Evolutionary conservation across 2,797 vertebrate species (phyloP).

Genomic region (Microcaecilia unicolor): DNA sequence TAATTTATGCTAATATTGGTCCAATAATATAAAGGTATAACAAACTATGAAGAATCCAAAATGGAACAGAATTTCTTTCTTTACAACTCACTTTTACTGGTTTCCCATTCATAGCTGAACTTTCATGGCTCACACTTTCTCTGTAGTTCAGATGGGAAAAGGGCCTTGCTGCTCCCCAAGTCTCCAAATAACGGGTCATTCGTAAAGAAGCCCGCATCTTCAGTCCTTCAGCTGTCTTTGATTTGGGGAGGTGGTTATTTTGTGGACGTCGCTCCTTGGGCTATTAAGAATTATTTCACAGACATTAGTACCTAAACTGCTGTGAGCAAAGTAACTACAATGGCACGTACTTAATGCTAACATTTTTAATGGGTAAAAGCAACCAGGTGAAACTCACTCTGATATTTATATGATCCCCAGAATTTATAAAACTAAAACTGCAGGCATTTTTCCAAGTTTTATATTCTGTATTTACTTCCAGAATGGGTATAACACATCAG

Average conservation of each 20-base stretch:
- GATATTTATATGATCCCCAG: too few species aligned
- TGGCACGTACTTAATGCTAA: too few species aligned
- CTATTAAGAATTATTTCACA: constrained; percentile 43
- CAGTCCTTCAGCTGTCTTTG: constrained; percentile 73
- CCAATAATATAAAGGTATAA: too few species aligned
- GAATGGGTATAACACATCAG: too few species aligned
- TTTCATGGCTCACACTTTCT: constrained; percentile 70
- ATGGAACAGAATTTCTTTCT: neutral
- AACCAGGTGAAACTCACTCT: too few species aligned
- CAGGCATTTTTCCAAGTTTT: too few species aligned
- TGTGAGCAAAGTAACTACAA: neutral
- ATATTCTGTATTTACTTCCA: too few species aligned
- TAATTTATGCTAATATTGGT: too few species aligned
- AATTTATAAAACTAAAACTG: too few species aligned
- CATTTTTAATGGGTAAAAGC: too few species aligned
- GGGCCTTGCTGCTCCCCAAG: constrained; percentile 92
- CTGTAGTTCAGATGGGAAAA: constrained; percentile 88
- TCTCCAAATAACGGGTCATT: constrained; percentile 93
- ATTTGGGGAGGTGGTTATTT: constrained; percentile 57
- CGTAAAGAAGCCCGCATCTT: constrained; percentile 92
- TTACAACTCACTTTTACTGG: constrained; percentile 69
- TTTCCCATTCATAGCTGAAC: constrained; percentile 58
- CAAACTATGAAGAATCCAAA: too few species aligned
- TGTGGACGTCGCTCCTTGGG: constrained; percentile 65
- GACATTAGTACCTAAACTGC: neutral